phyloP scores from a whole-genome alignment of 2,113 vertebrate genomes.

The Bos indicus region DNA sequence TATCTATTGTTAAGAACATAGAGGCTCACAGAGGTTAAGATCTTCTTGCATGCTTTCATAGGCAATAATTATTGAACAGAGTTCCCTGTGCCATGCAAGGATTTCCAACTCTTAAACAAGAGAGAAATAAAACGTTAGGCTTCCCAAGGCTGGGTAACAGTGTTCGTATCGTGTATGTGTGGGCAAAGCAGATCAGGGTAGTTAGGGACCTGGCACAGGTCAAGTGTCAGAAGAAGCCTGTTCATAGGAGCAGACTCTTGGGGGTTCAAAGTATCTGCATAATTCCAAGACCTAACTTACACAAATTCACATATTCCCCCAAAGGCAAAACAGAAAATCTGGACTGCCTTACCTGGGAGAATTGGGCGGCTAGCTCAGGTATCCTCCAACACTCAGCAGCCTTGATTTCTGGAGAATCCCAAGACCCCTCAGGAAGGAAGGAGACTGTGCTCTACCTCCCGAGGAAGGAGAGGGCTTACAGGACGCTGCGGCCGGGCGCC shows the following conservation, averaged over 20 bases:
- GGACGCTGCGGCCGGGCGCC: too few relatives aligned
- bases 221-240: background rate
- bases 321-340: background rate
- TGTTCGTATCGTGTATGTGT: fast-evolving
- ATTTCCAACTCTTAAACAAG: background rate
- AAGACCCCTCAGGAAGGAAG: background rate
- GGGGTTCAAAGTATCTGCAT: background rate
- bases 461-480: too few relatives aligned
- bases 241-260: background rate
- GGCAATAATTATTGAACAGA: background rate
- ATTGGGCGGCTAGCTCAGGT: background rate
- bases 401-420: background rate
- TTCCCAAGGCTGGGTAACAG: background rate
- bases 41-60: background rate
- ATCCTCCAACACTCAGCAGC: background rate
- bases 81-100: background rate
- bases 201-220: background rate
- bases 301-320: background rate
- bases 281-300: background rate
- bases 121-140: background rate
- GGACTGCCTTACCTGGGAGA: background rate
- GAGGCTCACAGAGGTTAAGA: background rate
- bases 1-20: background rate
- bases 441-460: too few relatives aligned
- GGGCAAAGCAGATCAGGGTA: background rate